Conservation (phyloP, 2,797 vertebrate genomes). For the Gymnoscopelus braueri region DNA sequence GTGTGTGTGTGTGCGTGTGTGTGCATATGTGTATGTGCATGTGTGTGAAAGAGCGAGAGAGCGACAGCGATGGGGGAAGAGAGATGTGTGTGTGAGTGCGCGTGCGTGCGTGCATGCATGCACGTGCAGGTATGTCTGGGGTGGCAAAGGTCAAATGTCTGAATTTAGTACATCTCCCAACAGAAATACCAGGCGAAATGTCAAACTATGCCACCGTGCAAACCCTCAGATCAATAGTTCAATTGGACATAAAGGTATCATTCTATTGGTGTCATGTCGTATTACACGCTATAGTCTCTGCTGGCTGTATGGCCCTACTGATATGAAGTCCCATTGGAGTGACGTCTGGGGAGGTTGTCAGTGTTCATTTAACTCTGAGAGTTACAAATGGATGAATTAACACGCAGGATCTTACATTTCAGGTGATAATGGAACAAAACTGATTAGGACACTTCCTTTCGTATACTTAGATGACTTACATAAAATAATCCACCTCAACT, state of each 20-base stretch:
- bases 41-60: constrained; percentile 8
- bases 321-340: too few relatives aligned
- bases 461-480: too few relatives aligned
- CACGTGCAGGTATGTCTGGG: constrained; percentile 20
- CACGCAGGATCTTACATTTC: too few relatives aligned
- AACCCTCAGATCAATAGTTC: constrained; percentile 72
- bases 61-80: too few relatives aligned
- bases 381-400: too few relatives aligned
- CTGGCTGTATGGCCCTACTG: background rate
- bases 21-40: background rate
- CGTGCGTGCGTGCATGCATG: constrained; percentile 29
- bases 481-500: too few relatives aligned
- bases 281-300: constrained; percentile 20
- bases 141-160: constrained; percentile 76
- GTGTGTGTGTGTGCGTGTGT: constrained; percentile 23
- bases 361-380: too few relatives aligned
- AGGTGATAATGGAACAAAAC: too few relatives aligned
- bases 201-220: constrained; percentile 67
- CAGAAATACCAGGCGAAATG: constrained; percentile 76
- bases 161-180: constrained; percentile 62
- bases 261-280: constrained; percentile 35
- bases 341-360: too few relatives aligned
- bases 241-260: constrained; percentile 68
- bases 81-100: background rate
- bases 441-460: too few relatives aligned